Base-by-base conservation (phyloP, 1,140 invertebrate species). In the Drosophila equinoxialis region DNA sequence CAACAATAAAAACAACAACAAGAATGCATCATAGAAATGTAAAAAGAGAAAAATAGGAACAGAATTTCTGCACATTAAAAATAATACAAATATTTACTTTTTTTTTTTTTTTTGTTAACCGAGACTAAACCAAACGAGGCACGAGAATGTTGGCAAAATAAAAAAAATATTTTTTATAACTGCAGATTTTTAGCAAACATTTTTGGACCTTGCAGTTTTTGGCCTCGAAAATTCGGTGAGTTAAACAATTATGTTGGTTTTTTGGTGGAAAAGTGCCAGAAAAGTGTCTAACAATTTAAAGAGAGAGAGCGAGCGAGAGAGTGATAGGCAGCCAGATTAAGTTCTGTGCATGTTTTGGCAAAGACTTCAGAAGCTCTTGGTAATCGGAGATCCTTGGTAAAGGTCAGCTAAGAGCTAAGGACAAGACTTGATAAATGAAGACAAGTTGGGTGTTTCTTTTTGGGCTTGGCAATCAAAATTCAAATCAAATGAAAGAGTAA, bases 21-120 rank as follows among this genome's bases (percentile, higher is more conserved):
- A 75, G 60, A 66, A 55, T 65, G 55, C 78, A 76, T 63, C 70
- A 54, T 41, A 35, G 11, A 37, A 48, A 8, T 30, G 45, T 17
- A 10, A 17, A 17, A 23, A 30, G 30, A 6, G 30, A 30, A 6
- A 30, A 3, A 30, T 14, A n/a, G 37, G 6, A 1, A 35, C 11
- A 26, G 5, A 58, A 20, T 41, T 61, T 42, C 13, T 14, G 10
- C 37, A 6, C 62, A 68, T 68, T 60, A 23, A 68, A 55, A 70
- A 51, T 23, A 51, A 11, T 1, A 51, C 45, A 51, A 20, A 51
- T 5, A 51, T 20, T n/a, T n/a, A n/a, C n/a, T n/a, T n/a, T n/a
- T 48, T 48, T 8, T 23, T 23, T 20, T 23, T 37, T 1, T 37
- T 37, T 3, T 3, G 23, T 23, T 39, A 39, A 39, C 37, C 42